phyloP scores from a whole-genome alignment of 2,113 vertebrate species.

The Psophia crepitans region DNA sequence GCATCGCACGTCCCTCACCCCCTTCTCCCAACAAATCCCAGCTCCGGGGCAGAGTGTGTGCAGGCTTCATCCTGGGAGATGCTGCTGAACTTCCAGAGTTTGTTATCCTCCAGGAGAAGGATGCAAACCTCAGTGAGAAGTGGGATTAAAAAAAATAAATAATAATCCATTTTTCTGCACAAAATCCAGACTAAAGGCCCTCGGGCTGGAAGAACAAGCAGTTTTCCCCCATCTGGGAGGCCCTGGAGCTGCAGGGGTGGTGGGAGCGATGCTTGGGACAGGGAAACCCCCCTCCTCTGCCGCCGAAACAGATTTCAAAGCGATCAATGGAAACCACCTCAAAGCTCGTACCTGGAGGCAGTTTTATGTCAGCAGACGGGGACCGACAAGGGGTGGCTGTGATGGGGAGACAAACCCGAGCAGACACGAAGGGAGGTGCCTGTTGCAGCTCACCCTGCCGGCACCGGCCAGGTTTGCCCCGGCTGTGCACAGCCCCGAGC shows the following conservation, averaged over 20 bases:
- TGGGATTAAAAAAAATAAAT: neutral
- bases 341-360: neutral
- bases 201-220: neutral
- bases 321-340: neutral
- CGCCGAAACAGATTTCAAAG: neutral
- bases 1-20: neutral
- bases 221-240: neutral
- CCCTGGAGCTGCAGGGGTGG: neutral
- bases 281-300: neutral
- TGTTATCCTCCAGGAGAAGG: neutral
- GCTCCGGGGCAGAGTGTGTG: neutral
- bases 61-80: neutral
- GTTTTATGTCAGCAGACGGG: neutral
- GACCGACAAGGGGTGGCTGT: neutral
- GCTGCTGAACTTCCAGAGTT: neutral
- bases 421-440: accelerated
- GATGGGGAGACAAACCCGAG: neutral
- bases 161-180: neutral
- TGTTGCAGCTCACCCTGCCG: neutral
- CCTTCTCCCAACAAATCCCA: neutral
- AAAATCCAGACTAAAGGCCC: neutral
- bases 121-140: neutral
- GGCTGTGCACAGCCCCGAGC: neutral
- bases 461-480: neutral
- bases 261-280: accelerated